Evolutionary conservation across 2,888 invertebrate genomes (phyloP).

Genomic region (Oscheius onirici): DNA sequence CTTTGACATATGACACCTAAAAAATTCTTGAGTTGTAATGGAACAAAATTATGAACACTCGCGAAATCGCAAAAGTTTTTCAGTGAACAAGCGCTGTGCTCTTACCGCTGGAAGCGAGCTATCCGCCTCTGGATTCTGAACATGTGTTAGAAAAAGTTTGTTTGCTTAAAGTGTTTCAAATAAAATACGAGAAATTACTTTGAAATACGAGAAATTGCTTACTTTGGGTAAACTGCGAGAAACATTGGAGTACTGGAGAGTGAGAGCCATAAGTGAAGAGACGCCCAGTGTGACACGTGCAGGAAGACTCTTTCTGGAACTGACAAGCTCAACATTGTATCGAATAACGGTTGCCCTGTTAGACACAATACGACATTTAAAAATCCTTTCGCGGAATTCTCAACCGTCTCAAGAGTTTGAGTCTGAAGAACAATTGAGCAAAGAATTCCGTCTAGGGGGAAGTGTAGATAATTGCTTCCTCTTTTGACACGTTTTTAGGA

Average conservation of each 20-base stretch:
- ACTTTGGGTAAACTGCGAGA: slow-evolving; percentile 69
- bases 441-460: too few relatives aligned
- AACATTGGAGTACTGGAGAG: slow-evolving; percentile 70
- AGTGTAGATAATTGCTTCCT: too few relatives aligned
- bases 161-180: background rate
- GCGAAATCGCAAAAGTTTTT: slow-evolving; percentile 12
- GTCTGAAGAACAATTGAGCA: too few relatives aligned
- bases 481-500: too few relatives aligned
- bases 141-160: background rate
- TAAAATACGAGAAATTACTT: background rate
- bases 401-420: background rate
- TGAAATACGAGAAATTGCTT: too few relatives aligned
- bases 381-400: background rate
- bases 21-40: background rate
- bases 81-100: slow-evolving; percentile 2
- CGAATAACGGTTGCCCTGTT: background rate
- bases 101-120: slow-evolving; percentile 34
- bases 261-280: slow-evolving; percentile 70
- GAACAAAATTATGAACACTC: background rate
- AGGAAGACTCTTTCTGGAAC: slow-evolving; percentile 53
- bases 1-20: slow-evolving; percentile 70
- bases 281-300: slow-evolving; percentile 67
- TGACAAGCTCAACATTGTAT: slow-evolving; percentile 20
- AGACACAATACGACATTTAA: too few relatives aligned
- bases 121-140: slow-evolving; percentile 28